These are phyloP conservation scores for Microchrysa polita DNA, from an alignment of 2,888 invertebrate genomes.

Conservation along the genomic window DNA sequence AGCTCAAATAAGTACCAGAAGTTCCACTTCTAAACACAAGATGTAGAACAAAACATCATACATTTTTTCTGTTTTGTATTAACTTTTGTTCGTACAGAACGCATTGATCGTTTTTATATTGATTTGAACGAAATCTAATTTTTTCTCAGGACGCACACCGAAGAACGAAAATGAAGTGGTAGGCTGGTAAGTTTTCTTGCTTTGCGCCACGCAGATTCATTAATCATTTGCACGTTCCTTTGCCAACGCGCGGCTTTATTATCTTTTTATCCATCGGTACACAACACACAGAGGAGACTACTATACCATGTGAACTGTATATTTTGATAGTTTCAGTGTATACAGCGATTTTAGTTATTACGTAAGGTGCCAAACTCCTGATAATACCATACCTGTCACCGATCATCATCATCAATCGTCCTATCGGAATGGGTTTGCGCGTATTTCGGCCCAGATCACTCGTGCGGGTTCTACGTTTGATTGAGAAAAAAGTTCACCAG, in stretches of 20 bases:
- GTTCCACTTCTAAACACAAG: constrained; percentile 7
- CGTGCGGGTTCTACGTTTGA: background rate
- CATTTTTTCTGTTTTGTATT: constrained; percentile 14
- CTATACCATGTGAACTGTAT: background rate
- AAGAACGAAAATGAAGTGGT: constrained; percentile 15
- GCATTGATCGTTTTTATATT: constrained; percentile 15
- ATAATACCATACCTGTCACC: constrained; percentile 11
- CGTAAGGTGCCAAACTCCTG: constrained; percentile 37
- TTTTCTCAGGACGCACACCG: constrained; percentile 19
- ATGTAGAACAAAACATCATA: constrained; percentile 4
- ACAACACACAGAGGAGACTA: background rate
- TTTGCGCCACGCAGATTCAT: constrained; percentile 34
- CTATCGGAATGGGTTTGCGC: background rate
- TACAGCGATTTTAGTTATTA: constrained; percentile 21
- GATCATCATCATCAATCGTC: constrained; percentile 35
- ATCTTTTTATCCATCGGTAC: background rate
- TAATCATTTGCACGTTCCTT: constrained; percentile 29
- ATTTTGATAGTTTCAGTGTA: background rate
- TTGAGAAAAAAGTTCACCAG: constrained; percentile 5
- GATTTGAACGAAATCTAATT: constrained; percentile 42
- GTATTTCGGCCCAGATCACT: background rate
- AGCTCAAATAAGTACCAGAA: background rate
- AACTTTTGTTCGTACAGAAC: constrained; percentile 19
- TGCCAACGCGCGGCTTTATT: background rate
- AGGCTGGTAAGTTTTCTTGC: background rate